These are phyloP conservation scores for Andinoacara biseriatus DNA, from an alignment of 2,113 vertebrate species.

Conservation along the genomic window DNA sequence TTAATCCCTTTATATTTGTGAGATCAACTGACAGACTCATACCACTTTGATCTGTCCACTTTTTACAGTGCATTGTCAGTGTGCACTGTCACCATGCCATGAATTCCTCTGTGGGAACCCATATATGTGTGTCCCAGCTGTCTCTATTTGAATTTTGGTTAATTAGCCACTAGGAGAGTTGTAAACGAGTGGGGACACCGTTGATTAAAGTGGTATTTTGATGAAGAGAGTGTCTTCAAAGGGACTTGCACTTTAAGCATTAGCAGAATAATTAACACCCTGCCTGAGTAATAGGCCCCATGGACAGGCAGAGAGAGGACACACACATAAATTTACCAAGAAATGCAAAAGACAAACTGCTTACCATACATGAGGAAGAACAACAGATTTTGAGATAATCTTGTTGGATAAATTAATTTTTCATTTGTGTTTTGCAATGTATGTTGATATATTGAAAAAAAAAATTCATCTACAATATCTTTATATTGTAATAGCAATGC, in stretches of 20 bases:
- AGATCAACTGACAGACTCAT: not conserved
- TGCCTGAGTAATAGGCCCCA: conserved; percentile 35
- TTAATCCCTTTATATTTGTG: not conserved
- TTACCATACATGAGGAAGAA: not conserved
- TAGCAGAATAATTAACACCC: conserved; percentile 64
- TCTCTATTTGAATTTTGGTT: conserved; percentile 45
- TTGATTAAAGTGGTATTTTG: conserved; percentile 71
- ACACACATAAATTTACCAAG: conserved; percentile 16
- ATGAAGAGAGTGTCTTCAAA: conserved; percentile 59
- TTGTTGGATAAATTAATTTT: not conserved
- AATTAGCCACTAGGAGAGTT: conserved; percentile 67
- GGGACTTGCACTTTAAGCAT: conserved; percentile 65
- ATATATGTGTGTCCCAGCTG: conserved; percentile 30
- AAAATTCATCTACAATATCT: not conserved
- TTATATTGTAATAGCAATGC: not conserved
- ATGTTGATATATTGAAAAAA: not conserved
- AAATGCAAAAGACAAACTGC: not conserved
- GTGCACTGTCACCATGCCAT: not conserved
- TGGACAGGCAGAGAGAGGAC: conserved; percentile 28
- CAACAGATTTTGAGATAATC: not conserved
- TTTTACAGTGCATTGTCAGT: not conserved
- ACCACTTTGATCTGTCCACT: conserved; percentile 13
- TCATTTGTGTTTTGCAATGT: not conserved
- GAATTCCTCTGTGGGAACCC: conserved; percentile 35
- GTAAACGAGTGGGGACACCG: conserved; percentile 58